These are phyloP conservation scores for Brachypalpus laphriformis DNA, from an alignment of 2,888 invertebrate species.

Conservation along the genomic window DNA sequence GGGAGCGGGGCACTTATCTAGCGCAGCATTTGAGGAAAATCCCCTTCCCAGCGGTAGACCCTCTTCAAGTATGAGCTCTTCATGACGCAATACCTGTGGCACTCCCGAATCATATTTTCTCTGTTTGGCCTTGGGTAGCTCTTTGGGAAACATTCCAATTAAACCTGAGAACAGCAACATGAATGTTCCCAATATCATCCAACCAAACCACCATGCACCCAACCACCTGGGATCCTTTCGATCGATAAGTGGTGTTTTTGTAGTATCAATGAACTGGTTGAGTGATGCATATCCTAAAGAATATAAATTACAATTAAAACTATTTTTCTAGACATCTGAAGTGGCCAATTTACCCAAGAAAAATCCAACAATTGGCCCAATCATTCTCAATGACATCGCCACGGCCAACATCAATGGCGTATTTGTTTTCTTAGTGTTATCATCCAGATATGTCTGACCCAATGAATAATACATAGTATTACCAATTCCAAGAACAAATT, in stretches of 20 bases:
- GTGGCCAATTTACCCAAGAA: constrained; percentile 81
- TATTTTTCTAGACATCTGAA: too few relatives aligned
- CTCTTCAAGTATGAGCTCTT: constrained; percentile 78
- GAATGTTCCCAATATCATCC: constrained; percentile 84
- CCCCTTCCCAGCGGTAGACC: constrained; percentile 77
- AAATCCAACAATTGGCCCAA: constrained; percentile 86
- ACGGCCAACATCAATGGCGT: constrained; percentile 85
- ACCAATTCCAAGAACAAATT: constrained; percentile 88
- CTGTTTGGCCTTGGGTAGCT: constrained; percentile 78
- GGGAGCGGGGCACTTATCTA: constrained; percentile 76
- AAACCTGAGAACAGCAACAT: constrained; percentile 86
- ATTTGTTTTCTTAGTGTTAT: constrained; percentile 87
- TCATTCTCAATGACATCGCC: constrained; percentile 81
- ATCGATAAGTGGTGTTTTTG: constrained; percentile 85
- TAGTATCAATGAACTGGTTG: constrained; percentile 85
- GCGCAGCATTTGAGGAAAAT: constrained; percentile 77
- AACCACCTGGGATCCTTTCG: constrained; percentile 87
- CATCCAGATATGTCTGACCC: constrained; percentile 88
- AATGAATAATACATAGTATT: constrained; percentile 87
- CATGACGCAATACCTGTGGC: constrained; percentile 79
- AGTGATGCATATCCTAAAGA: constrained; percentile 82
- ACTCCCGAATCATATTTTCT: constrained; percentile 78
- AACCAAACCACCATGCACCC: constrained; percentile 91
- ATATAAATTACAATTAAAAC: not conserved
- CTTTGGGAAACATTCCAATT: constrained; percentile 86